Evolutionary conservation across 2,888 invertebrate genomes (phyloP).

Genomic region (Oxycera nigricornis): DNA sequence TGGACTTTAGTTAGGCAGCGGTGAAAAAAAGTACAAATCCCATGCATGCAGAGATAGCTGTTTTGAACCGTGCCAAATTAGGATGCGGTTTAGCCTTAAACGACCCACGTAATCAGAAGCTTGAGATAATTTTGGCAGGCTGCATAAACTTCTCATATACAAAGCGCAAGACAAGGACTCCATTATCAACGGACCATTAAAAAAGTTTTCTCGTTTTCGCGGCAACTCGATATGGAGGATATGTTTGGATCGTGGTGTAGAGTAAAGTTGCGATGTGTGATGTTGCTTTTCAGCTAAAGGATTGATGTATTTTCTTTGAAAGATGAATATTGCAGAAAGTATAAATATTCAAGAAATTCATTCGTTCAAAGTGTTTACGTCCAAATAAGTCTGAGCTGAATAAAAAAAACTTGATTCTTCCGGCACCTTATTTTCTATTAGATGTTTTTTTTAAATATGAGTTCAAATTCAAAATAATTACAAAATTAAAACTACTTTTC

Average conservation of each 20-base stretch:
- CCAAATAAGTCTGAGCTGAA: too few species aligned
- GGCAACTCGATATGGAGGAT: slow-evolving; percentile 1
- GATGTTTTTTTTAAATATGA: too few species aligned
- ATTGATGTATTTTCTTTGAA: too few species aligned
- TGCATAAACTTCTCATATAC: slow-evolving; percentile 40
- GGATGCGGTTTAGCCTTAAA: slow-evolving; percentile 42
- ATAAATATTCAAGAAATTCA: too few species aligned
- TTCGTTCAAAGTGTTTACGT: too few species aligned
- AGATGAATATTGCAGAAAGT: too few species aligned
- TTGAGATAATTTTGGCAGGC: slow-evolving; percentile 33
- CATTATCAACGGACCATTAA: slow-evolving; percentile 45
- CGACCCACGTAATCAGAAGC: slow-evolving; percentile 38
- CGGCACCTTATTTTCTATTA: too few species aligned
- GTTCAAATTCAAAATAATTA: too few species aligned
- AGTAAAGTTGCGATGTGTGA: background rate
- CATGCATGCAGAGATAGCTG: slow-evolving; percentile 44
- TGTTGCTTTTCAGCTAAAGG: too few species aligned
- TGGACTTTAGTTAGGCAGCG: background rate
- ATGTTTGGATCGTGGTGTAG: background rate
- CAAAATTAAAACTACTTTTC: too few species aligned
- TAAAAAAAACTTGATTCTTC: too few species aligned
- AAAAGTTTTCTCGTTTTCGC: slow-evolving; percentile 31
- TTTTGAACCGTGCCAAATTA: slow-evolving; percentile 45
- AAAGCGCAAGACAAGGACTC: slow-evolving; percentile 17
- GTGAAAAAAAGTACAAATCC: slow-evolving; percentile 40